These are phyloP conservation scores for Micoletzkya japonica DNA, from an alignment of 2,888 invertebrate species.

Conservation along the genomic window DNA sequence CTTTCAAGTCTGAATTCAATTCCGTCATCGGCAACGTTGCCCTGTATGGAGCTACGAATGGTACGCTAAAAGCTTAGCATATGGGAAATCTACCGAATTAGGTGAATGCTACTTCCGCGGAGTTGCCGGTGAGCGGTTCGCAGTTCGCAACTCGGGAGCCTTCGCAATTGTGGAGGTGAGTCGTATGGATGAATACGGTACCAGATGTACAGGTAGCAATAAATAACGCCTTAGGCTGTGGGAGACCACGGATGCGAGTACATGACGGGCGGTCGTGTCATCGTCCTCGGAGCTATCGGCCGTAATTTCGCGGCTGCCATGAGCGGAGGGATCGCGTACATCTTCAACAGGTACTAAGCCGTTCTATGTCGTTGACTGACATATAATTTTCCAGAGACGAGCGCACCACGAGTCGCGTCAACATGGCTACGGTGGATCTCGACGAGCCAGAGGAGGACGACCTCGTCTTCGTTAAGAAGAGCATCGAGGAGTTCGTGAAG, in stretches of 20 bases:
- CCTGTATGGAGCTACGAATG: slow-evolving; percentile 92
- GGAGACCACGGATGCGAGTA: slow-evolving; percentile 99
- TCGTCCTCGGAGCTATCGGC: slow-evolving; percentile 91
- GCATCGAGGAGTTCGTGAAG: slow-evolving; percentile 82
- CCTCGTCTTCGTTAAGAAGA: slow-evolving; percentile 72
- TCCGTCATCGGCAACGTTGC: slow-evolving; percentile 98
- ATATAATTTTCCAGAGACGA: slow-evolving; percentile 70
- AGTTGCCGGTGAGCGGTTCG: slow-evolving; percentile 95
- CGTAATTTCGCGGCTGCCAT: slow-evolving; percentile 98
- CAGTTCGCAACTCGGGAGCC: slow-evolving; percentile 95
- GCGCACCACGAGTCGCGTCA: slow-evolving; percentile 72
- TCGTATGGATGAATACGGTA: neutral
- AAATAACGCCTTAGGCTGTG: slow-evolving; percentile 72
- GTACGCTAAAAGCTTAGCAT: slow-evolving; percentile 68
- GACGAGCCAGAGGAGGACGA: slow-evolving; percentile 77
- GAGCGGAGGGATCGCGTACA: slow-evolving; percentile 95
- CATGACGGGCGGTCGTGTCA: slow-evolving; percentile 84
- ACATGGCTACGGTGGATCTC: slow-evolving; percentile 91
- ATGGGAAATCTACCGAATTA: slow-evolving; percentile 17
- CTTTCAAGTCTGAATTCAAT: slow-evolving; percentile 86
- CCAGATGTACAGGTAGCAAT: slow-evolving; percentile 63
- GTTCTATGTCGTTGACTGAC: neutral
- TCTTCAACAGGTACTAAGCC: slow-evolving; percentile 75
- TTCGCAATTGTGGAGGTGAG: slow-evolving; percentile 82
- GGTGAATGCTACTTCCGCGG: slow-evolving; percentile 75